Conservation (phyloP, 2,888 invertebrate species). For the Acutogordius australiensis region DNA sequence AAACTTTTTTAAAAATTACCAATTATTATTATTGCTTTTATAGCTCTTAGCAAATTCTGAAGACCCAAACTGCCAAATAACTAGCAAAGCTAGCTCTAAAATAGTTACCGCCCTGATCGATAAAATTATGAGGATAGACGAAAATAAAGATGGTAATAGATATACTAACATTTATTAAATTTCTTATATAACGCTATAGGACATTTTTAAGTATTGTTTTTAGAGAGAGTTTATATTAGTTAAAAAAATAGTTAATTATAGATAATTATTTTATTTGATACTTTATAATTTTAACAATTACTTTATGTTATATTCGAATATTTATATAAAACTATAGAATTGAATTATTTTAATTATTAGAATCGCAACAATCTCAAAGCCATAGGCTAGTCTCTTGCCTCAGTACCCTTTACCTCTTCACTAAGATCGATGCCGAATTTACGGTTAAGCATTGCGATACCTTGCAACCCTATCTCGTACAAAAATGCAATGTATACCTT, state of each 20-base stretch:
- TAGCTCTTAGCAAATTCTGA: conserved; percentile 19
- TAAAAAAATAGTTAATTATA: no score
- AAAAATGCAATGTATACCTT: conserved; percentile 25
- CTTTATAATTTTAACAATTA: no score
- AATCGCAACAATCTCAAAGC: conserved; percentile 31
- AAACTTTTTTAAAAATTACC: no score
- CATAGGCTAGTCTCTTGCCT: conserved; percentile 69
- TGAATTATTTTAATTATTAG: no score
- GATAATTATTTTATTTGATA: no score
- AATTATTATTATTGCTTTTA: neutral
- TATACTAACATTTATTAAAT: no score
- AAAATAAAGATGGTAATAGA: conserved; percentile 23
- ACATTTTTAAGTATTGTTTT: no score
- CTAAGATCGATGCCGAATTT: conserved; percentile 75
- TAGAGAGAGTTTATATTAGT: no score
- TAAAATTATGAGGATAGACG: conserved; percentile 62
- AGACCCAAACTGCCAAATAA: conserved; percentile 31
- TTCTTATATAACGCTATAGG: no score
- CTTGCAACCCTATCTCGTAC: conserved; percentile 27
- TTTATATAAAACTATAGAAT: no score
- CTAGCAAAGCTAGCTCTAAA: conserved; percentile 64
- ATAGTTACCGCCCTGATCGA: conserved; percentile 89
- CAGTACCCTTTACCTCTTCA: conserved; percentile 69
- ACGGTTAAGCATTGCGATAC: conserved; percentile 39
- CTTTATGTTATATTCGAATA: no score